Base-by-base conservation (phyloP, 2,797 vertebrate species). In the Gallinago solitaria region DNA sequence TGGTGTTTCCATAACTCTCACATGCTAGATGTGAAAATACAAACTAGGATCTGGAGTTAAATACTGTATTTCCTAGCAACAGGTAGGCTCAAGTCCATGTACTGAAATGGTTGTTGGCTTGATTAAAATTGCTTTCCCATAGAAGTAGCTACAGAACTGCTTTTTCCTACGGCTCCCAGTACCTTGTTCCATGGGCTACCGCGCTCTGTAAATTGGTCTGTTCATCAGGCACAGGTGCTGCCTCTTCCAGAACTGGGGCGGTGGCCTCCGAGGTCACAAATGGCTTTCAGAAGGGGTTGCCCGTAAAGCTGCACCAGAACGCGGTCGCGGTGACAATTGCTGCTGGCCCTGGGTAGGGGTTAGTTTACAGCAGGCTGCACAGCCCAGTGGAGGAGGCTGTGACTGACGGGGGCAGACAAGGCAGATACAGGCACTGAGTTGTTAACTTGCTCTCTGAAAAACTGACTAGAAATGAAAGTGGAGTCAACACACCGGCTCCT, bases 221-320 rank as follows among this genome's bases (percentile, higher is more conserved):
- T 28, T 41, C 24, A n/a, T 75, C 7, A 4, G 4, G 37, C 1
- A 0, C 7, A 1, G 0, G 7, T 7, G 48, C 47, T n/a, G 59
- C 54, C 30, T 3, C 13, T 32, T 67, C 16, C 20, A 5, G 35
- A 32, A 5, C 5, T 1, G 33, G 28, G n/a, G 48, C 4, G 1
- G 23, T 12, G 32, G 21, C 27, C 13, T 18, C 33, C 1, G 3
- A 23, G 73, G 30, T 7, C 21, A 5, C 0, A 15, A n/a, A n/a
- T 17, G 27, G 82, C 45, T 65, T 25, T 48, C 8, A 1, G 37
- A 24, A 19, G 41, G 35, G 43, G 20, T 30, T 4, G 7, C 11
- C 18, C 0, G 0, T 8, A 41, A 30, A 33, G 59, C 11, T 3
- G 21, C 47, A 6, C 9, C n/a, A 3, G 48, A 12, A 6, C 0